Evolutionary conservation across 2,797 vertebrate species (phyloP), one percentile per base, ranked within the genome.

Genomic region (Fundulus diaphanus): DNA sequence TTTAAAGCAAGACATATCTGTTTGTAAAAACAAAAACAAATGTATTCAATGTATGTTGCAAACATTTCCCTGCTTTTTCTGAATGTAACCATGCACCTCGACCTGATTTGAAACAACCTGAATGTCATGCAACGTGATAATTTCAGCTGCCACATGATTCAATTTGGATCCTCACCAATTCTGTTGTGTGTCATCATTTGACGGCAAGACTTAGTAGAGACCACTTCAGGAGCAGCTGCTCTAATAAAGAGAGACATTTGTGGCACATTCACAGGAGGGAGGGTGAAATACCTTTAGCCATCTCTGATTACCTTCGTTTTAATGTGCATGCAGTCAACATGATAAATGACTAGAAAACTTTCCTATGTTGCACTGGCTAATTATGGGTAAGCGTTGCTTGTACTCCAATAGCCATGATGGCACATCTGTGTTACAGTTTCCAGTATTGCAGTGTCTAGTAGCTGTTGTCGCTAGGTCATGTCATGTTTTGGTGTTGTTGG

Each of bases 171-270:
- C 69, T 70, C 72, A n/a, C 63, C 69, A 82, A 84, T 79, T 83
- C 79, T 73, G 82, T n/a, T 65, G 68, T 78, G 80, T 82, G 82
- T 74, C 88, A 82, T 76, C 76, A 27, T 31, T 77, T 75, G 72
- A 86, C 3, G 52, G 73, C 68, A 27, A 52, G 77, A 73, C 80
- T 82, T 81, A 69, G 77, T 74, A 72, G 82, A 75, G 80, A 75
- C 52, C 16, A 51, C 79, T 85, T 83, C 90, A 88, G 81, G 52
- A 85, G 80, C 89, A 85, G 80, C 75, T 88, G 82, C 86, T 78
- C 70, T 84, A 85, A 90, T 88, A 85, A 86, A 89, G 87, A 85
- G 76, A 85, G 89, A 87, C 85, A 80, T 87, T 88, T 84, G 73
- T 78, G 73, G 79, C 56, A 8, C 76, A 72, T 75, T 81, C 75